Percentiles rank a stretch among this genome's conserved stretches.
Evolutionary conservation across 1,140 invertebrate genomes (phyloP).

Genomic region (Drosophila grimshawi): DNA sequence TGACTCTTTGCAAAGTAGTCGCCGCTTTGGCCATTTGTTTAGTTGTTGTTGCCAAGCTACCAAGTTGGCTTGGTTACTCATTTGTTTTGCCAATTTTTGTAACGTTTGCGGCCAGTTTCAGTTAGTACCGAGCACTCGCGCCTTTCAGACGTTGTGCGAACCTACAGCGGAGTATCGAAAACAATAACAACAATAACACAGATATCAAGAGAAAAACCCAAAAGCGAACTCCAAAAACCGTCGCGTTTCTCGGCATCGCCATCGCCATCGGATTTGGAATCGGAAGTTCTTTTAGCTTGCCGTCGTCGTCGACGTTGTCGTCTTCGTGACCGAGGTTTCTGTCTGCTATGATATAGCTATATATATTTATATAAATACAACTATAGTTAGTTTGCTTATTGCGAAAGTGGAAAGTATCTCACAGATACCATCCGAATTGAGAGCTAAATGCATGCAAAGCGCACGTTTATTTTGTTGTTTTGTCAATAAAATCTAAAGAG

Average conservation of each 20-base stretch:
- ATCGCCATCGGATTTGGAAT: constrained; percentile 53
- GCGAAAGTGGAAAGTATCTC: constrained; percentile 79
- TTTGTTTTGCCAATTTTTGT: constrained; percentile 82
- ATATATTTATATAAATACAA: constrained; percentile 40
- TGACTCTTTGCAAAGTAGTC: constrained; percentile 20
- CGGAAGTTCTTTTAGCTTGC: constrained; percentile 64
- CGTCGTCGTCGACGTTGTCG: constrained; percentile 8
- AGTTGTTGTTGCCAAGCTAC: constrained; percentile 74
- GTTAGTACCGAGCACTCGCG: constrained; percentile 72
- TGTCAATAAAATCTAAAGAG: constrained; percentile 66
- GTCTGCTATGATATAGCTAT: constrained; percentile 42
- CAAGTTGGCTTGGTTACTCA: constrained; percentile 80
- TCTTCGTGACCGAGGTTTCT: constrained; percentile 75
- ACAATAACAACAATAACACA: constrained; percentile 31
- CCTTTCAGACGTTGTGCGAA: constrained; percentile 47
- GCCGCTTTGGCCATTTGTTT: constrained; percentile 28
- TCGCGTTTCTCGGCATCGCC: constrained; percentile 45
- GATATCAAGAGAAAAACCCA: constrained; percentile 19
- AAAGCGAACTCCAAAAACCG: constrained; percentile 36
- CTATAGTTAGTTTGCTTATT: constrained; percentile 45
- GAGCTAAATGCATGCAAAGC: constrained; percentile 53
- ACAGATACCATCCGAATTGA: constrained; percentile 60
- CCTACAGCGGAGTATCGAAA: constrained; percentile 34
- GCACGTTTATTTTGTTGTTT: constrained; percentile 71
- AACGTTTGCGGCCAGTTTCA: constrained; percentile 64